Base-by-base conservation (phyloP, 1,140 invertebrate genomes). In the Listronotus bonariensis region DNA sequence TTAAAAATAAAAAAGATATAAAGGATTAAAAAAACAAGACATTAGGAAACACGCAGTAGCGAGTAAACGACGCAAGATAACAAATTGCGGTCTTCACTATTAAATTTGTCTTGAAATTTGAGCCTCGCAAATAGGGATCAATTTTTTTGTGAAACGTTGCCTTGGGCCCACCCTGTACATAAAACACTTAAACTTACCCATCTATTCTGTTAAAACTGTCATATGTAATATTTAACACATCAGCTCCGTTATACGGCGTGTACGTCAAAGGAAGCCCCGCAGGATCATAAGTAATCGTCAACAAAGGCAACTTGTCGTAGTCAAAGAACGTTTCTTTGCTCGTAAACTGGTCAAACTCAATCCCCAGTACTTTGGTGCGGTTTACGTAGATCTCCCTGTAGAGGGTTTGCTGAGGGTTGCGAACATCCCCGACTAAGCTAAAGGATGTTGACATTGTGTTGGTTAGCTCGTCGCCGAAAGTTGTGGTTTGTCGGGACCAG, bases 121-220 rank as follows among this genome's bases (percentile, higher is more conserved):
- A n/a, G n/a, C n/a, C n/a, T n/a, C n/a, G n/a, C n/a, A n/a, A n/a
- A n/a, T n/a, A n/a, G n/a, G n/a, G n/a, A n/a, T n/a, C n/a, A n/a
- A n/a, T n/a, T n/a, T n/a, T n/a, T n/a, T n/a, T n/a, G n/a, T n/a
- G n/a, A n/a, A n/a, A n/a, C n/a, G n/a, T n/a, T n/a, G n/a, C n/a
- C n/a, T n/a, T n/a, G n/a, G n/a, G n/a, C n/a, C 5, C 20, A 26
- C 20, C 20, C 5, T 26, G 20, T 26, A 26, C 20, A 26, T 26
- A 1, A 1, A 26, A 26, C 20, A 26, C 1, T 40, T 4, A 14
- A 45, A 42, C 54, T 65, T 49, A 65, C 62, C 64, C 87, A 66
- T 92, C 89, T n/a, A 97, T 87, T 54, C 93, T 86, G 69, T 96
- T 95, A 79, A 95, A 96, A 59, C 89, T 85, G 74, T 97, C 94